Conservation (phyloP, 2,797 vertebrate species). For the Anomalospiza imberbis region DNA sequence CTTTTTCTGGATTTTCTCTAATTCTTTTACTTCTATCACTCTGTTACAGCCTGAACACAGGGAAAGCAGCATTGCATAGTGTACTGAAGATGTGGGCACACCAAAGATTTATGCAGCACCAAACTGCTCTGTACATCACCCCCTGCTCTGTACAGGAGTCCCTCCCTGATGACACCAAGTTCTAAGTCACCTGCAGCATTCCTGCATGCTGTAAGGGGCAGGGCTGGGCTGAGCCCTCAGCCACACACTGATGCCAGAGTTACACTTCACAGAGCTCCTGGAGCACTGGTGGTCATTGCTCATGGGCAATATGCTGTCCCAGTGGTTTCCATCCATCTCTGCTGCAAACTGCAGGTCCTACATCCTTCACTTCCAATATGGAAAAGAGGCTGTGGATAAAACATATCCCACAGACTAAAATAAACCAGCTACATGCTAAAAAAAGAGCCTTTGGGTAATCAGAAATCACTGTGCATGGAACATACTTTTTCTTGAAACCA, state of each 20-base stretch:
- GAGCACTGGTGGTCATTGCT: not conserved
- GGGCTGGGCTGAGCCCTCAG: not conserved
- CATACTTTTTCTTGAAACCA: not conserved
- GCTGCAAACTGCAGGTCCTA: not conserved
- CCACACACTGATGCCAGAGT: not conserved
- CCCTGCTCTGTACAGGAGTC: not conserved
- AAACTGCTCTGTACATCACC: not conserved
- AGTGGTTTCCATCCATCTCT: not conserved
- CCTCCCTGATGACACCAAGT: not conserved
- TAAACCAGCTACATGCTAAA: constrained; percentile 5
- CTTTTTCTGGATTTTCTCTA: not conserved
- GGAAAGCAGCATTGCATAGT: not conserved
- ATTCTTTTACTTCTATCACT: not conserved
- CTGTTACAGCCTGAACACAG: not conserved
- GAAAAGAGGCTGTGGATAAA: not conserved
- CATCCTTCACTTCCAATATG: not conserved
- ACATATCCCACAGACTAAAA: constrained; percentile 1
- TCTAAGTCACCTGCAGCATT: not conserved
- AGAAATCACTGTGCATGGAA: constrained; percentile 20
- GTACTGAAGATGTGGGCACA: not conserved
- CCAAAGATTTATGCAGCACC: not conserved
- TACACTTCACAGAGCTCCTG: not conserved
- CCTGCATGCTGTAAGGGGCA: not conserved
- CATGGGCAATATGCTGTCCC: not conserved
- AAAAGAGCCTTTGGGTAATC: constrained; percentile 33